A percentile compares a stretch with the other conserved stretches of the same genome.
Evolutionary conservation across 2,113 vertebrate species (phyloP).

Genomic region (Vimba vimba): DNA sequence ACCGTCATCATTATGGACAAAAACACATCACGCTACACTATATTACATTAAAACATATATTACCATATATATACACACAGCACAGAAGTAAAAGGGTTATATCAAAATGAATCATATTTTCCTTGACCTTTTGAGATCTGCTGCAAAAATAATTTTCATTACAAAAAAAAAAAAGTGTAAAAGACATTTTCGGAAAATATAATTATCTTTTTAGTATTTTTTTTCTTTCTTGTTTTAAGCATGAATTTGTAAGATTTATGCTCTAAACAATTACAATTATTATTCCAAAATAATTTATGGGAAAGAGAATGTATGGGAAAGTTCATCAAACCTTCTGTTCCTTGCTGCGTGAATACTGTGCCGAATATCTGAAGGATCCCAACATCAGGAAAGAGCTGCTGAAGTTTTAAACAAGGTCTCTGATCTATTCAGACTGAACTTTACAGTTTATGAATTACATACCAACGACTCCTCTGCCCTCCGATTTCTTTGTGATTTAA

Average conservation of each 20-base stretch:
- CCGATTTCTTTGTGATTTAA: background rate
- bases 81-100: background rate
- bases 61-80: background rate
- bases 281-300: background rate
- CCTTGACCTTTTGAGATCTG: background rate
- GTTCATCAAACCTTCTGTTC: background rate
- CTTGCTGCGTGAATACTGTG: background rate
- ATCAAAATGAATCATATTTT: too few relatives aligned
- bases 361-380: background rate
- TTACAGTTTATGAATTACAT: background rate
- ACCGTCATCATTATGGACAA: constrained; percentile 18
- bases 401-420: background rate
- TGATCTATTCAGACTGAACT: background rate
- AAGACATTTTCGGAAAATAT: too few relatives aligned
- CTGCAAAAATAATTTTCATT: background rate
- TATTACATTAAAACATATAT: background rate
- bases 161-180: too few relatives aligned
- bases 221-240: too few relatives aligned
- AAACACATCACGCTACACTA: constrained; percentile 1
- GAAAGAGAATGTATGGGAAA: background rate
- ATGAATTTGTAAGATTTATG: too few relatives aligned
- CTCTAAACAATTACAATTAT: too few relatives aligned
- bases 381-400: background rate
- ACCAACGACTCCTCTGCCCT: background rate
- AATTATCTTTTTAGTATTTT: too few relatives aligned